Base-by-base conservation (phyloP, 2,888 invertebrate species). In the Coenonympha arcania region DNA sequence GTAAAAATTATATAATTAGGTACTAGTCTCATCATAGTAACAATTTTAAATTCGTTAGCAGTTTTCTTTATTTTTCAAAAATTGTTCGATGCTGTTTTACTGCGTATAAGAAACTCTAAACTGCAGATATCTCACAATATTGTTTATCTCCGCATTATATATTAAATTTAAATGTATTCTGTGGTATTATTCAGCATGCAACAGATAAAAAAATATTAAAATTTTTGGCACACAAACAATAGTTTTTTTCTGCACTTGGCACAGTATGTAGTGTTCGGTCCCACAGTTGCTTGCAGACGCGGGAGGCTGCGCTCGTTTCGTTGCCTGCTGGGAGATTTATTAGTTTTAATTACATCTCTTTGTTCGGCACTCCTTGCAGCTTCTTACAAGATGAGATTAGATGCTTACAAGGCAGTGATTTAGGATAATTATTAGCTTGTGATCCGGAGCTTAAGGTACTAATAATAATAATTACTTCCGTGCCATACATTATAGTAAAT, bases 311-410 rank as follows among this genome's bases (percentile, higher is more conserved):
- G 81, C 81, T 76, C 81, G 80, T 79, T 82, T 81, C 82, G 84
- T 80, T 80, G 76, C 84, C 83, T 77, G 81, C 77, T 68, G 83
- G 57, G 84, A 85, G 84, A 85, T 85, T 85, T 85, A 84, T 84
- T 81, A 82, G 82, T 83, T 85, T 84, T 85, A 85, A 85, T 85
- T 85, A 85, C 83, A 79, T 81, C 79, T 79, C 83, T 81, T 82
- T 84, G 83, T 82, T 73, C 77, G 76, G 73, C 58, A 63, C 69
- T 71, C 77, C 71, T 79, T 79, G 68, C 68, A 67, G 48, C 70
- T 26, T 48, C 44, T 47, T 54, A 39, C 46, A 54, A 37, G 44
- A 16, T 73, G 77, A 79, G 79, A 81, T 81, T 79, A 81, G 76
- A 79, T 76, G 72, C 77, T 74, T 67, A 73, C 68, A 66, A 65